phyloP scores from a whole-genome alignment of 2,888 invertebrate species.

The Drymonia ruficornis region DNA sequence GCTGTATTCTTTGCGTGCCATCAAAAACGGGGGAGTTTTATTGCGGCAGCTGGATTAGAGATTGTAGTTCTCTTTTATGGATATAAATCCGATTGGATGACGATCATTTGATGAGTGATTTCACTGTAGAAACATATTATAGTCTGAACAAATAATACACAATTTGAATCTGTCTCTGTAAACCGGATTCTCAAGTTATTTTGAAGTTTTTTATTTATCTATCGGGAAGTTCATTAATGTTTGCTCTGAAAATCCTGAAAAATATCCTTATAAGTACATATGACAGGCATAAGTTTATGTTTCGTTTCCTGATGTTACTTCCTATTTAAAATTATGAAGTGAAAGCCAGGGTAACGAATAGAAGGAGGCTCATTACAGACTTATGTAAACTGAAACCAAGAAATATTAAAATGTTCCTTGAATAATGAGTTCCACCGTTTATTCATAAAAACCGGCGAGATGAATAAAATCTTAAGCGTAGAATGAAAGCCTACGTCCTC shows the following conservation, averaged over 20 bases:
- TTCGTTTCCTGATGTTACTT: too few species aligned
- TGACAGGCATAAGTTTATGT: too few species aligned
- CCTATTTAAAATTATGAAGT: too few species aligned
- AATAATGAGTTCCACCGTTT: background rate
- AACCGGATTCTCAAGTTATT: too few species aligned
- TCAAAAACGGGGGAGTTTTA: slow-evolving; percentile 26
- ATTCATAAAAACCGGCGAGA: background rate
- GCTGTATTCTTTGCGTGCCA: slow-evolving; percentile 26
- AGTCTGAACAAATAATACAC: too few species aligned
- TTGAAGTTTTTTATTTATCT: too few species aligned
- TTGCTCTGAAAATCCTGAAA: too few species aligned
- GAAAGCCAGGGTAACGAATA: too few species aligned
- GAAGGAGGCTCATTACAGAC: background rate
- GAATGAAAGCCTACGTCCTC: background rate
- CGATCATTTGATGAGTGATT: background rate
- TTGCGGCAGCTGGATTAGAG: slow-evolving; percentile 8
- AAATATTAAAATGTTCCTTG: background rate
- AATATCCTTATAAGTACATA: too few species aligned
- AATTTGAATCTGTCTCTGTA: too few species aligned
- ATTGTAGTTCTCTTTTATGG: slow-evolving; percentile 1
- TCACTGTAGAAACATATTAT: background rate
- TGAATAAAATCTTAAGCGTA: background rate
- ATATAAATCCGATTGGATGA: slow-evolving; percentile 6
- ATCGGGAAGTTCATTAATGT: too few species aligned
- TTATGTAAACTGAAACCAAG: background rate